Conservation (phyloP, 2,113 vertebrate genomes). For the Muntiacus reevesi region DNA sequence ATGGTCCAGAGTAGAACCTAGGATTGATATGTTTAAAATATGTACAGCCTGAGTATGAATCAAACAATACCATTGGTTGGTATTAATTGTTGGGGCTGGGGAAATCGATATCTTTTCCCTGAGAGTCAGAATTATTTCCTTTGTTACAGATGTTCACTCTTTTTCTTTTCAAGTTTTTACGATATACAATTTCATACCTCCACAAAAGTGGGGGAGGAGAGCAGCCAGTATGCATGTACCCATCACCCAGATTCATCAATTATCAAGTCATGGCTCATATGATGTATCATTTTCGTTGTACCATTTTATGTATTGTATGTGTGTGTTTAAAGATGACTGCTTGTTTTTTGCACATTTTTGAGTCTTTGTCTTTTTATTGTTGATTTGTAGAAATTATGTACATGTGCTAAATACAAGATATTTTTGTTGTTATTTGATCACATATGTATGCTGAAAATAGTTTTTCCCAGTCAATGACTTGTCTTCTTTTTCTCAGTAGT, state of each 20-base stretch:
- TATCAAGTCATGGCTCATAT: neutral
- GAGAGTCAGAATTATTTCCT: neutral
- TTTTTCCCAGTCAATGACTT: neutral
- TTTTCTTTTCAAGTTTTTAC: neutral
- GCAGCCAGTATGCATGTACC: neutral
- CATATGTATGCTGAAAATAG: neutral
- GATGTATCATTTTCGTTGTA: neutral
- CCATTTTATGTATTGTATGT: neutral
- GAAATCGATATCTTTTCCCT: neutral
- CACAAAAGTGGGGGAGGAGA: neutral
- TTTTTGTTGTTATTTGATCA: neutral
- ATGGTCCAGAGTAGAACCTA: neutral
- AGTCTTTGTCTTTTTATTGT: neutral
- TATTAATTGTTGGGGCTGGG: neutral
- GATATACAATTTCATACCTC: neutral
- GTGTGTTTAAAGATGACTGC: neutral
- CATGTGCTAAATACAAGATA: neutral
- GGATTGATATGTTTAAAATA: neutral
- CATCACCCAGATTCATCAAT: neutral
- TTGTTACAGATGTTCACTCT: neutral
- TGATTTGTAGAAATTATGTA: constrained; percentile 4
- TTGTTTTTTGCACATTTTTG: neutral
- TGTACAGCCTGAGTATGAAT: neutral
- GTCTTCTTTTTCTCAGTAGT: neutral
- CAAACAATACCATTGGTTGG: neutral